Evolutionary conservation across 92 coral and sea anemone genomes (phyloP).

Genomic region (Parazoanthus atlanticus): DNA sequence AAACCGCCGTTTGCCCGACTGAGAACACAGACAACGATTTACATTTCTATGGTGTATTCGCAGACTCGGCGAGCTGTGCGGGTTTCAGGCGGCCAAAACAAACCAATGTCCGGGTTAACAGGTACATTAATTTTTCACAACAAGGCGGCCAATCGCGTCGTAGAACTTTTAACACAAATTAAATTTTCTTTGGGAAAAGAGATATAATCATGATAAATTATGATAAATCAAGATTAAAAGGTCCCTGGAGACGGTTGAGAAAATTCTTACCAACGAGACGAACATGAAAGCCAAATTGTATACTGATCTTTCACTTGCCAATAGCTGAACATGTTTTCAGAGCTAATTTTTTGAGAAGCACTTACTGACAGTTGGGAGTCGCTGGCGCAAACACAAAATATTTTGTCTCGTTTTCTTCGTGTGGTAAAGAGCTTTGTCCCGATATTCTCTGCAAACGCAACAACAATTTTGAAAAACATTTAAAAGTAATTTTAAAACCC

Average conservation of each 20-base stretch:
- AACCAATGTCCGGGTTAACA: constrained; percentile 5
- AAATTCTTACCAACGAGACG: not conserved
- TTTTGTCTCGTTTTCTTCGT: not conserved
- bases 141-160: constrained; percentile 3
- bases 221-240: not conserved
- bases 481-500: too few species aligned
- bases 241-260: not conserved
- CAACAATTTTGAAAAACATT: too few species aligned
- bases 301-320: not conserved
- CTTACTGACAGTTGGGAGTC: not conserved
- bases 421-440: too few species aligned
- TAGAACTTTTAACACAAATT: not conserved
- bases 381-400: not conserved
- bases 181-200: not conserved
- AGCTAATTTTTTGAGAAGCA: not conserved
- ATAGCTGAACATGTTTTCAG: not conserved
- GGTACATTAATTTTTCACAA: constrained; percentile 29
- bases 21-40: not conserved
- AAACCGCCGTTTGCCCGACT: not conserved
- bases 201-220: not conserved
- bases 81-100: not conserved
- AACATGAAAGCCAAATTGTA: not conserved
- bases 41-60: not conserved
- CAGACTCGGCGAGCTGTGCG: constrained; percentile 3
- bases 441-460: too few species aligned